Evolutionary conservation across 2,888 invertebrate species (phyloP).

Genomic region (Sarcophaga subvicina): DNA sequence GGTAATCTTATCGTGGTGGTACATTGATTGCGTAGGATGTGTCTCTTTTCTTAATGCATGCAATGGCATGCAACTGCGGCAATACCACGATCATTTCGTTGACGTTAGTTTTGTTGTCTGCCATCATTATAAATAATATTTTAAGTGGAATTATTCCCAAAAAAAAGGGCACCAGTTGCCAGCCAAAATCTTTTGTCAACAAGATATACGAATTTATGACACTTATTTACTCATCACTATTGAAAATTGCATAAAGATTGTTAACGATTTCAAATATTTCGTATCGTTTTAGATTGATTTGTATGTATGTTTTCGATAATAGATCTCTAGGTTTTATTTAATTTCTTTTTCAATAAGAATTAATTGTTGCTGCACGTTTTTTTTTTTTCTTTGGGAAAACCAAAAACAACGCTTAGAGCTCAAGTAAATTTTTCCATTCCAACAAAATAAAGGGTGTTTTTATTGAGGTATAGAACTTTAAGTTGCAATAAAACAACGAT

Average conservation of each 20-base stretch:
- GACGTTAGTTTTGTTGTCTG: constrained; percentile 32
- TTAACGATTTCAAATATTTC: constrained; percentile 38
- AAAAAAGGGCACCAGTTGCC: constrained; percentile 40
- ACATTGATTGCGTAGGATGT: constrained; percentile 67
- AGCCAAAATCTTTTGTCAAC: background rate
- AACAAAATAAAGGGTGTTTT: too few relatives aligned
- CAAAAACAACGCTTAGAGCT: background rate
- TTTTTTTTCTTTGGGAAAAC: too few relatives aligned
- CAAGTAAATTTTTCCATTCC: too few relatives aligned
- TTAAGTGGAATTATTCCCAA: background rate
- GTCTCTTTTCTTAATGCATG: constrained; percentile 57
- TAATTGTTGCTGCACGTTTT: constrained; percentile 48
- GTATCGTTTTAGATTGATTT: constrained; percentile 35
- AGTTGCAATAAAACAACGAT: too few relatives aligned
- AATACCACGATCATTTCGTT: constrained; percentile 40
- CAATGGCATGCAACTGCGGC: constrained; percentile 43
- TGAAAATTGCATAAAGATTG: constrained; percentile 32
- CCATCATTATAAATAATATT: constrained; percentile 52
- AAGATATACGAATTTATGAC: background rate
- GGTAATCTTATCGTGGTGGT: constrained; percentile 66
- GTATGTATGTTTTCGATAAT: background rate
- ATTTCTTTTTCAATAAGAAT: constrained; percentile 32
- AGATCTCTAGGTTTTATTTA: background rate
- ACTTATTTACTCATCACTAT: background rate
- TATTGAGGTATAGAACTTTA: too few relatives aligned